Conservation (phyloP, 2,797 vertebrate genomes). For the Chromobotia macracanthus region DNA sequence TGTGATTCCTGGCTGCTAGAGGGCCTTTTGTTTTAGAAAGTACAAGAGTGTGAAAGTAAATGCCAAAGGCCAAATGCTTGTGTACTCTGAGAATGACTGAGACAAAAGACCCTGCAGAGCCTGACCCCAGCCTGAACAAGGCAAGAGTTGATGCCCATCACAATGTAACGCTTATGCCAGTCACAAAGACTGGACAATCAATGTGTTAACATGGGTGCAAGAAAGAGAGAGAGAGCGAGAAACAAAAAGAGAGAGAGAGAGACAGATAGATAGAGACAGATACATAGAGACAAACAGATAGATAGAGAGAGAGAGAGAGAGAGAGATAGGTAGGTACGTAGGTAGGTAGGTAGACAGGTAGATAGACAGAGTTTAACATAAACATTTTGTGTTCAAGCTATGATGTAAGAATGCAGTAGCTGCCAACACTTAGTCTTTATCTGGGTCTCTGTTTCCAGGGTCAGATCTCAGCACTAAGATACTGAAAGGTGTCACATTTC, state of each 20-base stretch:
- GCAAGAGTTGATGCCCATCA: slow-evolving; percentile 76
- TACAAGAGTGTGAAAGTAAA: slow-evolving; percentile 44
- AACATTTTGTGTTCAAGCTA: neutral
- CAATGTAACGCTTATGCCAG: slow-evolving; percentile 60
- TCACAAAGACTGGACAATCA: slow-evolving; percentile 59
- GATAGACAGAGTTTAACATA: neutral
- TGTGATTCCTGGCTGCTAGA: neutral
- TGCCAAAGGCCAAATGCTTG: slow-evolving; percentile 1
- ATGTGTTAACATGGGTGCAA: slow-evolving; percentile 42
- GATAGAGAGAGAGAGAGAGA: too few species aligned
- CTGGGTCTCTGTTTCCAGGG: slow-evolving; percentile 50
- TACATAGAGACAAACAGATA: too few species aligned
- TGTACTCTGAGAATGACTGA: slow-evolving; percentile 15
- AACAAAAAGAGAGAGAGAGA: too few species aligned
- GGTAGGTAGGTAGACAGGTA: too few species aligned
- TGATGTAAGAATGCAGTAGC: slow-evolving; percentile 31
- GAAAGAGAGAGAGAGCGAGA: slow-evolving; percentile 2
- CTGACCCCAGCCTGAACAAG: slow-evolving; percentile 79
- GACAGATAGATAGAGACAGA: too few species aligned
- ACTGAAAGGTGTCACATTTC: slow-evolving; percentile 22
- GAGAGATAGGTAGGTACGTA: too few species aligned
- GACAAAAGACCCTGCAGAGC: slow-evolving; percentile 80
- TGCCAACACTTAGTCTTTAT: slow-evolving; percentile 8
- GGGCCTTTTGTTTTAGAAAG: slow-evolving; percentile 57
- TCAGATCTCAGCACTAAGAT: neutral